Evolutionary conservation across 1,140 invertebrate genomes (phyloP), one percentile per base, ranked within the genome.

Genomic region (Dinothrombium tinctorium): DNA sequence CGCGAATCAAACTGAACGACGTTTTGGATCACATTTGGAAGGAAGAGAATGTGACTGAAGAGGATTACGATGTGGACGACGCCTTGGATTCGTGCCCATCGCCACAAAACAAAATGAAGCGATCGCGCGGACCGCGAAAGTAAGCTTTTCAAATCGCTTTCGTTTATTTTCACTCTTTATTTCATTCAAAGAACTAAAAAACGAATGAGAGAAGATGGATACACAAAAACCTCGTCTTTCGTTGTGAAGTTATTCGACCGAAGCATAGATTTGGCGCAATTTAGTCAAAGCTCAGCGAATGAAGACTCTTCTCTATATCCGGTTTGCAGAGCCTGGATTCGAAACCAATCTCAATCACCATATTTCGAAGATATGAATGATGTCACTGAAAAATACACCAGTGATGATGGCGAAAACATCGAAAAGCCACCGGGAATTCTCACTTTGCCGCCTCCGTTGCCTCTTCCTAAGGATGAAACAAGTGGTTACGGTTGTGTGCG

Each of bases 191-290:
- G 39, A 31, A 12, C 24, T n/a, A 11, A 19, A 19, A 40, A 40
- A 31, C 29, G 14, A 22, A 4, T 8, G 9, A 31, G 28, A 40
- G 39, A 40, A 20, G 39, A 36, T 23, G 20, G 17, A 2, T 42
- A 33, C 19, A 21, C 31, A n/a, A 35, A 24, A 36, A 17, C 41
- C 15, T 43, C 41, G 1, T 21, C 7, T 3, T 43, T 24, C 17
- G 76, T 92, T 0, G 78, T 92, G 72, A 89, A 90, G 55, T 54
- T 94, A 33, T 92, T 86, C 62, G 84, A 94, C 54, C 65, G 86
- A 23, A 89, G 80, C 58, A 76, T 92, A 1, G 84, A 94, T 62
- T 60, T 94, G 32, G 84, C 83, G 3, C 76, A 82, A 53, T 94
- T 92, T 61, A 69, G 68, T 52, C 5, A 7, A 7, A 38, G 23